Base-by-base conservation (phyloP, 2,888 invertebrate genomes). In the Aphidius colemani region DNA sequence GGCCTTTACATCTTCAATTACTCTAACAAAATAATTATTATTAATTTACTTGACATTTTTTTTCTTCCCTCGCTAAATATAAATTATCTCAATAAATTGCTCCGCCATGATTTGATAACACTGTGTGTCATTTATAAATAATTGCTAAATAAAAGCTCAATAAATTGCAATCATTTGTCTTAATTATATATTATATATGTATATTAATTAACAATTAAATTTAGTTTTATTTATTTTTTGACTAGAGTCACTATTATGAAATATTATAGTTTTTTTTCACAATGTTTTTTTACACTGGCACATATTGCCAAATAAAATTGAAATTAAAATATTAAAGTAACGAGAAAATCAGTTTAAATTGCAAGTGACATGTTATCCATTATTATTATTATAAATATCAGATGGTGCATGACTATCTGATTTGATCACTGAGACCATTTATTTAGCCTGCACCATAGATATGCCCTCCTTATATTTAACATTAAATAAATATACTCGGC, bases 391-490 rank as follows among this genome's bases (percentile, higher is more conserved):
- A 68, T 70, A 63, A 67, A 67, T 67, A 79, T 79, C 80, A 79
- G 79, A 72, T 78, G 78, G 79, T 75, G 78, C 79, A 81, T 80
- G 78, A 73, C 80, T 76, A 79, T 74, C 79, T 79, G 78, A 76
- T 77, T 51, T 62, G 59, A 64, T 48, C 53, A 44, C 13, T 57
- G 48, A 44, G 8, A 59, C 56, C 61, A 18, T 18, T 18, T 18
- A 18, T 18, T 70, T 81, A 80, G 80, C 70, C 72, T 82, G 81
- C 81, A 81, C 81, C 71, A 70, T 80, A 81, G 79, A 74, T 64
- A 72, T 79, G 74, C 75, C 74, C 79, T 59, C 59, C 66, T 64
- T 51, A 65, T 57, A 18, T 18, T 65, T 60, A 45, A 65, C 63
- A 18, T 18, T 18, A 30, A 30, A 30, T 30, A 30, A 30, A 30